phyloP scores from a whole-genome alignment of 2,797 vertebrate species.

The Kryptopterus vitreolus region DNA sequence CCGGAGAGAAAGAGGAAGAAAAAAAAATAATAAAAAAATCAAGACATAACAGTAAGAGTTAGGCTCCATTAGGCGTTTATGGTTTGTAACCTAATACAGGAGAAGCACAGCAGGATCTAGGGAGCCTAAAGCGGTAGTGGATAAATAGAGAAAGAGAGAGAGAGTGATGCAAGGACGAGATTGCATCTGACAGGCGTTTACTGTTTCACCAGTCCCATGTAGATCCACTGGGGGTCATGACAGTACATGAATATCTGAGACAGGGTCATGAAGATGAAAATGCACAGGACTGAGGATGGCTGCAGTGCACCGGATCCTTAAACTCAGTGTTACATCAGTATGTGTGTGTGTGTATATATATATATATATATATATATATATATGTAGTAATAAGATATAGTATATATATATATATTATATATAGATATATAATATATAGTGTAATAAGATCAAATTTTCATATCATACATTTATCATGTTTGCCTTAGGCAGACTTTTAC shows the following conservation, averaged over 20 bases:
- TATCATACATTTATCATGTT: background rate
- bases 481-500: background rate
- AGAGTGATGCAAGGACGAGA: conserved; percentile 33
- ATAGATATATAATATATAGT: too few species aligned
- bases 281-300: background rate
- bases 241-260: conserved; percentile 24
- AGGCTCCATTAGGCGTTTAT: conserved; percentile 58
- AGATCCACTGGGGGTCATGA: conserved; percentile 18
- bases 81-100: conserved; percentile 72
- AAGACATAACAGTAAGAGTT: conserved; percentile 59
- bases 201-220: conserved; percentile 19
- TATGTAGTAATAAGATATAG: too few species aligned
- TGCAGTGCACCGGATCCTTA: background rate
- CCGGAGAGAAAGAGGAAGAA: conserved; percentile 23
- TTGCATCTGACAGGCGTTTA: conserved; percentile 39
- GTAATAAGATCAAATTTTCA: conserved; percentile 23
- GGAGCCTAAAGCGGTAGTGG: conserved; percentile 50
- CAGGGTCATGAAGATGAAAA: conserved; percentile 8
- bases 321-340: background rate
- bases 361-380: too few species aligned
- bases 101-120: conserved; percentile 62
- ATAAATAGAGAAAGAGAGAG: conserved; percentile 42
- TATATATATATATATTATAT: too few species aligned
- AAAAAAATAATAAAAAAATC: conserved; percentile 57
- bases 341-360: too few species aligned